phyloP scores from a whole-genome alignment of 2,888 invertebrate genomes.

The Platycnemis pennipes region DNA sequence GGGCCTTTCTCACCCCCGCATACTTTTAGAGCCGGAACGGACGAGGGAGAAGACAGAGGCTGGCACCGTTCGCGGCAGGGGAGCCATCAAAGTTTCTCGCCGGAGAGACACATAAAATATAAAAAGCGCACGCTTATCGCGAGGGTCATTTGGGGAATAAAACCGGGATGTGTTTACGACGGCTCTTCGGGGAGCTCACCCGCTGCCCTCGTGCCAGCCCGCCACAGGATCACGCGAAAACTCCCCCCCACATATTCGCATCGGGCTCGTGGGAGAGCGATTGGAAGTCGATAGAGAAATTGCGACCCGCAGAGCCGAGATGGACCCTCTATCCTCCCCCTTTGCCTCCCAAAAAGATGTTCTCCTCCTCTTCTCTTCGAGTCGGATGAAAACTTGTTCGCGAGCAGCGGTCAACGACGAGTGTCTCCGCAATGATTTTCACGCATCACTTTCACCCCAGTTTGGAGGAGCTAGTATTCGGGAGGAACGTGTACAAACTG shows the following conservation, averaged over 20 bases:
- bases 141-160: neutral
- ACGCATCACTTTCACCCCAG: conserved; percentile 11
- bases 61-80: neutral
- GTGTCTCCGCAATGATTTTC: neutral
- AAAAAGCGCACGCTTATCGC: neutral
- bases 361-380: neutral
- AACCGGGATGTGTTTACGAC: neutral
- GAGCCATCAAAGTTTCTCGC: neutral
- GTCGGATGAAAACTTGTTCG: neutral
- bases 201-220: neutral
- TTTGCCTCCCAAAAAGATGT: neutral
- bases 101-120: neutral
- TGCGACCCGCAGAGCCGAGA: neutral
- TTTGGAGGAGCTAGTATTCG: no score
- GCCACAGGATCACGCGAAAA: neutral
- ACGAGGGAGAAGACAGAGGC: neutral
- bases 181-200: neutral
- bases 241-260: neutral
- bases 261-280: neutral
- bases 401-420: neutral
- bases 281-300: conserved; percentile 6
- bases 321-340: neutral
- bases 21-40: neutral
- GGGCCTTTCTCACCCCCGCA: neutral
- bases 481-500: no score